Evolutionary conservation across 2,888 invertebrate species (phyloP), one percentile per base, ranked within the genome.

Genomic region (Amiota mariae): DNA sequence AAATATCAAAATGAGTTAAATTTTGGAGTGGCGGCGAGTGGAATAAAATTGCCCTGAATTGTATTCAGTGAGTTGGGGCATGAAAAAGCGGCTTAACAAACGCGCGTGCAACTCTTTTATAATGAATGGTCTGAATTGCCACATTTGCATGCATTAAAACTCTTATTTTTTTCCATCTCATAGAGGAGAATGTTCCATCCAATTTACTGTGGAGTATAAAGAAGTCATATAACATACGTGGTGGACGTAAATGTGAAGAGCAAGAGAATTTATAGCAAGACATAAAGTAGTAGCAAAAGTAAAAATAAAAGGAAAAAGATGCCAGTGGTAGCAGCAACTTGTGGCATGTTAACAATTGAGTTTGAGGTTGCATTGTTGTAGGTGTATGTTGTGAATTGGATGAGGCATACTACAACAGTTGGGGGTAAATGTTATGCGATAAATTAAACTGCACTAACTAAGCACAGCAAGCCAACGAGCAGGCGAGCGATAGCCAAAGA

Each of bases 401-500:
- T 18, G 20, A 11, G 15, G 11, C 48, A 66, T 12, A 24, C 51
- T 48, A 9, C 9, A 18, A 54, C 51, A 54, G 10, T 8, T 20
- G 13, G 20, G 8, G 20, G 67, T 48, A 51, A 49, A 68, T 68
- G 67, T 68, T 68, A 20, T 68, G 75, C 85, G 79, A 84, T 83
- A 83, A 83, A 84, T 83, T 83, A 84, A 82, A 77, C 78, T 75
- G 71, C 76, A 79, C 83, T 82, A 83, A 83, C 85, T 85, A 84
- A 85, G 80, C 77, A 36, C 36, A 36, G 36, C 36, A 36, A 36
- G 36, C 24, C 2, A 24, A 75, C 71, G 67, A 70, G 67, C 74
- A 71, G 77, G 76, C 71, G 67, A 70, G 67, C 74, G 72, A 77
- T 75, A 78, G 67, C 51, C 67, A 54, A 59, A 24, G 59, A 13